Base-by-base conservation (phyloP, 2,888 invertebrate species). In the Eledone cirrhosa region DNA sequence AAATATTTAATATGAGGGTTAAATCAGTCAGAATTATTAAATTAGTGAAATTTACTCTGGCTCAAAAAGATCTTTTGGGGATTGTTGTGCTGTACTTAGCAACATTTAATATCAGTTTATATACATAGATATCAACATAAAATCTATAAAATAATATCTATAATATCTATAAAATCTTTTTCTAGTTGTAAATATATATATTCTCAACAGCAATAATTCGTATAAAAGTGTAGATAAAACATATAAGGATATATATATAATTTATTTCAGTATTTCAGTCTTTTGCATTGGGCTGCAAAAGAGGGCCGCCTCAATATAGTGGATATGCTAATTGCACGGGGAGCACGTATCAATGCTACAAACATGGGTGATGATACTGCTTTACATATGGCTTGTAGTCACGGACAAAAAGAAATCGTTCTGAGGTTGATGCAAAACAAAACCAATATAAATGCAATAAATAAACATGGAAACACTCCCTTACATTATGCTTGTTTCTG, bases 311-410 rank as follows among this genome's bases (percentile, higher is more conserved):
- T 94, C 29, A 97, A 96, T 91, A 95, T 99, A 82, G 98, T 97
- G 1, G 99, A 99, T 91, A 94, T 99, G 93, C 92, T 99, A 48
- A 93, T 99, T 79, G 93, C 94, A 79, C 93, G 99, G 81, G 99
- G 99, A 2, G 98, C 98, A 7, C 93, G 99, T 65, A 95, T 99
- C 67, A 99, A 98, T 91, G 97, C 97, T 79, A 99, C 99, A 22
- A 99, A 99, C 91, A 95, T 98, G 93, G 99, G 99, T 0, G 99
- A 99, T 90, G 99, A 99, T 90, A 99, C 98, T 19, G 97, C 99
- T 0, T 92, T 99, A 79, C 99, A 99, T 92, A 92, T 99, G 86
- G 98, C 99, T 16, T 94, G 97, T 16, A 97, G 98, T 22, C 99
- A 99, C 91, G 98, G 99, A 0, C 98, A 99, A 89, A 93, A 95